Evolutionary conservation across 2,888 invertebrate genomes (phyloP).

Genomic region (Folsomia candida): DNA sequence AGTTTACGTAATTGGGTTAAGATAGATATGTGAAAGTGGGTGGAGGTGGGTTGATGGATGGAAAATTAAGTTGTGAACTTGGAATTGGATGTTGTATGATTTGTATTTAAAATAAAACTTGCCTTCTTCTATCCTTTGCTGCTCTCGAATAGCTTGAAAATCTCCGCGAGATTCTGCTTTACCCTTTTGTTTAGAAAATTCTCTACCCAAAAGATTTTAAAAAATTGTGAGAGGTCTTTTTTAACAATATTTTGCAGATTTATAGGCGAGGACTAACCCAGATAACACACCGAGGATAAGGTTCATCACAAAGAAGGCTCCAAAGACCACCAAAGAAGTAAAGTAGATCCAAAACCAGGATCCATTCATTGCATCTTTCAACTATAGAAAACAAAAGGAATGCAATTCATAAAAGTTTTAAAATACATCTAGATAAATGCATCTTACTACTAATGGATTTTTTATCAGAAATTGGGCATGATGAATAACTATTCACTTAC

Average conservation of each 20-base stretch:
- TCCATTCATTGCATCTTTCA: conserved; percentile 59
- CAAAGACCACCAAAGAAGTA: conserved; percentile 63
- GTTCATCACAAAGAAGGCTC: conserved; percentile 66
- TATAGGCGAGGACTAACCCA: no score
- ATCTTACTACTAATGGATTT: not conserved
- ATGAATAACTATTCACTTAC: conserved; percentile 53
- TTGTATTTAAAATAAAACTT: not conserved
- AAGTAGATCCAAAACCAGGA: conserved; percentile 64
- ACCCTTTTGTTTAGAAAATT: conserved; percentile 65
- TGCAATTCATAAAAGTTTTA: not conserved
- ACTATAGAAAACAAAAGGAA: conserved; percentile 52
- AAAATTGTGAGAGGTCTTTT: no score
- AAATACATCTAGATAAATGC: not conserved
- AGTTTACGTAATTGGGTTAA: not conserved
- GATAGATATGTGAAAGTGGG: not conserved
- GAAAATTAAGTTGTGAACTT: no score
- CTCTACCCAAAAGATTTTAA: conserved; percentile 54
- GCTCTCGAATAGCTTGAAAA: conserved; percentile 63
- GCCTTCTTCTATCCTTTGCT: conserved; percentile 61
- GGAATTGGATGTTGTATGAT: no score
- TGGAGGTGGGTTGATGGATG: not conserved
- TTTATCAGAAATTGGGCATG: not conserved
- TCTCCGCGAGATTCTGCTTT: conserved; percentile 63
- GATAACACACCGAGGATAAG: conserved; percentile 65
- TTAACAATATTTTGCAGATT: no score